A percentile compares a stretch with the other conserved stretches of the same genome.
phyloP scores from a whole-genome alignment of 2,888 invertebrate genomes.

The Callinectes sapidus region DNA sequence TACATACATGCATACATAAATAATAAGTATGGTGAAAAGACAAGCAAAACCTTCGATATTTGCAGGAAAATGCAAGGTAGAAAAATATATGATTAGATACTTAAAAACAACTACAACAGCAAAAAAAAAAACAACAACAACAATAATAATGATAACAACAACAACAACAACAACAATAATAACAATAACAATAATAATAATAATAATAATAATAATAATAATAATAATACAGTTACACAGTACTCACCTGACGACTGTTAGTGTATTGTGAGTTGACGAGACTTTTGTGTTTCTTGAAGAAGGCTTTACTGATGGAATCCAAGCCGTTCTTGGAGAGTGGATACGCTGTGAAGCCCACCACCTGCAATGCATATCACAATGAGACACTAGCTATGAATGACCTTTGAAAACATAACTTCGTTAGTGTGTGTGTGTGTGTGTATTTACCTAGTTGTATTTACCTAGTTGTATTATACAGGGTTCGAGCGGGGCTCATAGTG shows the following conservation, averaged over 20 bases:
- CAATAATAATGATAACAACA: background rate
- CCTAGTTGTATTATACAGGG: too few species aligned
- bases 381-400: background rate
- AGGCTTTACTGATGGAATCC: constrained; percentile 86
- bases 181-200: background rate
- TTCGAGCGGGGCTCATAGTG: too few species aligned
- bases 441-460: too few species aligned
- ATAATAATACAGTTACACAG: background rate
- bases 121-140: too few species aligned
- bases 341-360: constrained; percentile 92
- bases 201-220: background rate
- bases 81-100: too few species aligned
- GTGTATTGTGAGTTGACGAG: constrained; percentile 93
- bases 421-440: background rate
- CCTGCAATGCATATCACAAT: constrained; percentile 75
- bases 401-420: too few species aligned
- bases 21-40: background rate
- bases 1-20: background rate
- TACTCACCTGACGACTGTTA: constrained; percentile 88
- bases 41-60: background rate
- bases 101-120: too few species aligned
- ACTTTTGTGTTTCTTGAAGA: constrained; percentile 91
- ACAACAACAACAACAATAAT: background rate
- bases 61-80: too few species aligned
- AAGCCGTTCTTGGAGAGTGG: constrained; percentile 79